Conservation (phyloP, 1,140 invertebrate genomes). For the Neodiprion lecontei region DNA sequence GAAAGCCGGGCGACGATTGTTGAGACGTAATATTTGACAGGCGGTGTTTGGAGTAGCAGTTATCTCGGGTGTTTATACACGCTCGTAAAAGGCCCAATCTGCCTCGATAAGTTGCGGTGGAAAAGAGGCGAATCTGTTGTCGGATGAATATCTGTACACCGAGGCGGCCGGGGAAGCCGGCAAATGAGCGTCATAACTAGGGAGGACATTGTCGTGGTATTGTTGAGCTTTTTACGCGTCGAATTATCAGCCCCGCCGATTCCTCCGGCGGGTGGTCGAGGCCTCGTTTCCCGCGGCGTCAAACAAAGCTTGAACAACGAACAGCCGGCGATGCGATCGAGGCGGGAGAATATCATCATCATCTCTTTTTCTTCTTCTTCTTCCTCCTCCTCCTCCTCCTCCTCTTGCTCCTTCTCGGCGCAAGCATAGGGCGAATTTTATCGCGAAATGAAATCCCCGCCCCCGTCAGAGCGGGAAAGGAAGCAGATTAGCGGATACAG, state of each 20-base stretch:
- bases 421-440: not conserved
- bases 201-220: slow-evolving; percentile 34
- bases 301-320: too few species aligned
- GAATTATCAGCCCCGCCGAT: slow-evolving; percentile 33
- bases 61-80: slow-evolving; percentile 39
- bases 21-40: too few species aligned
- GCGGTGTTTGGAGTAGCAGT: slow-evolving; percentile 22
- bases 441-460: too few species aligned
- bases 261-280: slow-evolving; percentile 18
- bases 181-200: slow-evolving; percentile 40
- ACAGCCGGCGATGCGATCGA: not conserved
- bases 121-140: slow-evolving; percentile 12
- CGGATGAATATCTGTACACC: not conserved
- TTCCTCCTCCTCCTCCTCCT: slow-evolving; percentile 21
- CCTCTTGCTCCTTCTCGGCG: not conserved
- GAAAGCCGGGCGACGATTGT: too few species aligned
- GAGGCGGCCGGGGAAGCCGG: not conserved
- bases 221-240: slow-evolving; percentile 30
- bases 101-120: slow-evolving; percentile 34
- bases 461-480: too few species aligned
- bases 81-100: slow-evolving; percentile 39
- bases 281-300: too few species aligned
- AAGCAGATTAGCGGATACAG: too few species aligned
- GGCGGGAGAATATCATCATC: not conserved
- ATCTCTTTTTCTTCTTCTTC: slow-evolving; percentile 6